Evolutionary conservation across 2,797 vertebrate genomes (phyloP).

Genomic region (Pantherophis vulpinus): DNA sequence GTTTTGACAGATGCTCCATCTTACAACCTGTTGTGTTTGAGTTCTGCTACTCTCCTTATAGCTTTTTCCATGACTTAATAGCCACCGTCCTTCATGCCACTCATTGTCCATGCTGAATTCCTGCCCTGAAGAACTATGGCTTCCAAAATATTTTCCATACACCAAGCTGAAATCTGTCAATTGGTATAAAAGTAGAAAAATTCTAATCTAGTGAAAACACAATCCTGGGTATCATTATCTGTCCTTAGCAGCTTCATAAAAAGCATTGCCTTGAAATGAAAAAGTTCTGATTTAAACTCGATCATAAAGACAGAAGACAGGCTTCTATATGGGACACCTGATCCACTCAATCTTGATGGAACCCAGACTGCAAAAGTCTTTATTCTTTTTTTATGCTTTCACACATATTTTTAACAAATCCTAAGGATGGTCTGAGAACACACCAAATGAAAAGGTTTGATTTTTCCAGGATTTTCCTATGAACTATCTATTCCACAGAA

Average conservation of each 20-base stretch:
- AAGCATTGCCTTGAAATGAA: neutral
- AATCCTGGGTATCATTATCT: neutral
- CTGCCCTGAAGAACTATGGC: neutral
- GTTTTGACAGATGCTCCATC: neutral
- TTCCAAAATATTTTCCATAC: neutral
- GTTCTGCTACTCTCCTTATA: neutral
- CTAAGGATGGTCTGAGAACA: neutral
- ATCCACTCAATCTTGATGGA: neutral
- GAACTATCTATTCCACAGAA: neutral
- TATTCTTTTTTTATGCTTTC: neutral
- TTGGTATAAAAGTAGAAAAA: neutral
- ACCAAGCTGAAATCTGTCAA: neutral
- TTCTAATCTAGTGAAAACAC: neutral
- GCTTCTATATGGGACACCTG: neutral
- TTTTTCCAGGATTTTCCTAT: neutral
- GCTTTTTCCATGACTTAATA: neutral
- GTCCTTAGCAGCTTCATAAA: neutral
- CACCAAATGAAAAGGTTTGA: neutral
- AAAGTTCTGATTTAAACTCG: neutral
- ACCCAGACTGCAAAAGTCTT: neutral
- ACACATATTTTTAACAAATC: neutral
- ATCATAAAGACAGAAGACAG: neutral
- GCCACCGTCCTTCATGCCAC: neutral
- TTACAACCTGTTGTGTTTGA: neutral
- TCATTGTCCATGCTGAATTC: neutral